A percentile compares a stretch with the other conserved stretches of the same genome.
These are phyloP conservation scores for Brachyistius frenatus DNA, from an alignment of 2,113 vertebrate species.

Conservation along the genomic window DNA sequence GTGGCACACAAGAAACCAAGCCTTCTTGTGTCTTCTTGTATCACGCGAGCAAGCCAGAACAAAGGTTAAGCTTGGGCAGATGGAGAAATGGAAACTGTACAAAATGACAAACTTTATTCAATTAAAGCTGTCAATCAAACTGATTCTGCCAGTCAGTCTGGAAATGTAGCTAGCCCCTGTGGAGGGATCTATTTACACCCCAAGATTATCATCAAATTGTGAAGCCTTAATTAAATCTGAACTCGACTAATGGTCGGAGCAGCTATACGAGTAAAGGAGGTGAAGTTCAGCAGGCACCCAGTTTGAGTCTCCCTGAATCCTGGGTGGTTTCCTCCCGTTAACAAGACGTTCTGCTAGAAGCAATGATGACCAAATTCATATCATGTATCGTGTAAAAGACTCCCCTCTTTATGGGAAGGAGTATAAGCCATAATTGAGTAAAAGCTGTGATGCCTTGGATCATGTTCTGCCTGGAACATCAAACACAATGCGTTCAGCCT, in stretches of 20 bases:
- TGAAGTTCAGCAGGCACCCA: not conserved
- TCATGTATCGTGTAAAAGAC: constrained; percentile 23
- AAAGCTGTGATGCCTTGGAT: not conserved
- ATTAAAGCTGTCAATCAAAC: constrained; percentile 44
- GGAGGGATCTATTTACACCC: constrained; percentile 51
- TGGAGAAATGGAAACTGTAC: constrained; percentile 6
- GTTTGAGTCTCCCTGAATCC: constrained; percentile 7
- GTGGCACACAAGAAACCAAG: constrained; percentile 33
- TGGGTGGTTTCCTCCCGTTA: not conserved
- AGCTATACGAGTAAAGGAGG: constrained; percentile 13
- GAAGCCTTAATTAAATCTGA: constrained; percentile 52
- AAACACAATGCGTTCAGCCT: not conserved
- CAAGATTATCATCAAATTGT: constrained; percentile 49
- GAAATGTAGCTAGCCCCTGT: constrained; percentile 15
- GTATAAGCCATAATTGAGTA: not conserved
- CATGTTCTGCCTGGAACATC: not conserved
- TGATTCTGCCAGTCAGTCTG: constrained; percentile 24
- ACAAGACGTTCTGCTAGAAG: constrained; percentile 15
- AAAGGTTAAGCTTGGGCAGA: constrained; percentile 51
- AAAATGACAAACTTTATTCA: constrained; percentile 37
- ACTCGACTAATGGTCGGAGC: constrained; percentile 29
- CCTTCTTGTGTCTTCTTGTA: constrained; percentile 2
- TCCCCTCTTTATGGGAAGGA: not conserved
- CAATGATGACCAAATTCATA: constrained; percentile 22
- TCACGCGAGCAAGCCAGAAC: constrained; percentile 28